Conservation (phyloP, 2,113 vertebrate genomes). For the Grallaria varia region DNA sequence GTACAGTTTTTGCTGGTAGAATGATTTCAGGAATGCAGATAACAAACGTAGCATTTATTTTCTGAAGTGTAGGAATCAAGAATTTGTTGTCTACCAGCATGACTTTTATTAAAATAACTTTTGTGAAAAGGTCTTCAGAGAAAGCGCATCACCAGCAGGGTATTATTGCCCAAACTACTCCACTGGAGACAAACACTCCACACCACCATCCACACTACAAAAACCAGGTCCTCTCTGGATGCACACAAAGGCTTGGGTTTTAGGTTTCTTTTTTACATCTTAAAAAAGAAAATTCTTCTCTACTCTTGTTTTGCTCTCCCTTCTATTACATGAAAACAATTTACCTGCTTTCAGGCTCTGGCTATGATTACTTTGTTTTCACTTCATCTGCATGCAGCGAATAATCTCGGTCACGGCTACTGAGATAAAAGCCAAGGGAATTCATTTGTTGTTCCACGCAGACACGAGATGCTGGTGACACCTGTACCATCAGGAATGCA, state of each 20-base stretch:
- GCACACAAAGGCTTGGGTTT: not conserved
- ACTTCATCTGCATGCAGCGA: not conserved
- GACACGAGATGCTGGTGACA: not conserved
- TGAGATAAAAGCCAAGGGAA: not conserved
- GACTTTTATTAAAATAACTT: not conserved
- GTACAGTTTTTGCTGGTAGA: not conserved
- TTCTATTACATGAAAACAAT: not conserved
- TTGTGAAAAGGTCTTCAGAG: not conserved
- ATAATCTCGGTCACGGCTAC: not conserved
- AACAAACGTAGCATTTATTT: not conserved
- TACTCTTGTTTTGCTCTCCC: not conserved
- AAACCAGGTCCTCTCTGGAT: not conserved
- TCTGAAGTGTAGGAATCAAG: not conserved
- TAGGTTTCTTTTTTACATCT: not conserved
- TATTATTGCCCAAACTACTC: not conserved
- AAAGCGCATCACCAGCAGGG: not conserved
- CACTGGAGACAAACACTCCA: not conserved
- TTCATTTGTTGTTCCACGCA: accelerated
- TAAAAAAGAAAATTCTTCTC: not conserved
- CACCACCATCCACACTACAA: not conserved
- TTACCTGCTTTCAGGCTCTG: not conserved
- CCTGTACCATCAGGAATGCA: not conserved
- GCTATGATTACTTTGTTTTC: not conserved
- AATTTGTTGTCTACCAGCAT: not conserved
- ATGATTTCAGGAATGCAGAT: not conserved